Base-by-base conservation (phyloP, 2,113 vertebrate genomes). In the Hippoglossus stenolepis region DNA sequence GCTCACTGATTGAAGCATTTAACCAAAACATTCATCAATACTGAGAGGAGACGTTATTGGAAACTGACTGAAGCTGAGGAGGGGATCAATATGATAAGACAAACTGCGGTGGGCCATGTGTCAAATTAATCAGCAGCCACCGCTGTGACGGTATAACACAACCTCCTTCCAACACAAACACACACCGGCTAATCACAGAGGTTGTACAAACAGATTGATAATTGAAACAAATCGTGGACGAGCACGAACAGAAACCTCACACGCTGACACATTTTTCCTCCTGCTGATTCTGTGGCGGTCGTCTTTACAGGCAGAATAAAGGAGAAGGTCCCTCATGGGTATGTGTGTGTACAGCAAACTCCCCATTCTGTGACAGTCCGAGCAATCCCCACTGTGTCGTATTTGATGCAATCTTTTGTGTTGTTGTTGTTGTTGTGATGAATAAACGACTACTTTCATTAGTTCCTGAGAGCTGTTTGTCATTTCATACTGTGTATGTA, bases 1-100 rank as follows among this genome's bases (percentile, higher is more conserved):
- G 40, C 40, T 43, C 40, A 13, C 40, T 11, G 40, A 43, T 43
- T 43, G 10, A 43, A 43, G 40, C 40, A 13, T 43, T 49, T 49
- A 49, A 49, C 4, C 13, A 49, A 49, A 17, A 49, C 45, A 49
- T 38, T 45, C 43, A 45, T 45, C 43, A 45, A 45, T 45, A 45
- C 12, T 4, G 43, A 45, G 43, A 45, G 43, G 43, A 14, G 14
- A 45, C 43, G 31, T 31, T 31, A 45, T 45, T 45, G 43, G 43
- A 45, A 14, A 26, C 51, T 35, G 51, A 60, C 54, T 35, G 67
- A 56, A 68, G 61, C 20, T 10, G 51, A 70, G 35, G 4, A 31
- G 3, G 20, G 51, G 40, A 78, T 86, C 85, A 59, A 80, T 80
- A 75, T 45, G 23, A 23, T 54, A 23, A 64, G 38, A 13, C 57